Evolutionary conservation across 2,113 vertebrate genomes (phyloP), one percentile per base, ranked within the genome.

Genomic region (Plecotus auritus): DNA sequence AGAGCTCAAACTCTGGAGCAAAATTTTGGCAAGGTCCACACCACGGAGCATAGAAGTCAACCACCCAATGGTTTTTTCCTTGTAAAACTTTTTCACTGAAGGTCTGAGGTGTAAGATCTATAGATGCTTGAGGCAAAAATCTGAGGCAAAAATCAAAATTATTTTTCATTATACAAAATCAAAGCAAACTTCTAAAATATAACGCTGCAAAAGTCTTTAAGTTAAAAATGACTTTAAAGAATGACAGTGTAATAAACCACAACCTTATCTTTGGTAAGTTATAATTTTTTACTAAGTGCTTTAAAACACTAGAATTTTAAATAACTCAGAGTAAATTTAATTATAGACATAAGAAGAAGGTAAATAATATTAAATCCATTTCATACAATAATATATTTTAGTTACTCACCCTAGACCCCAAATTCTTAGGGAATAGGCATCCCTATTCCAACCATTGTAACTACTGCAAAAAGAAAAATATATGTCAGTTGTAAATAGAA

Each of bases 1-100:
- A 96, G 17, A 99, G 97, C 96, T 99, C 99, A 98, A 99, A 99
- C 97, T 99, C 99, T 4, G 99, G 99, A 96, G 99, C 99, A 96
- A 99, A 99, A 93, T 99, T 99, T 56, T 99, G 99, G 96, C 99
- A 99, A 84, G 99, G 99, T 85, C 99, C 99, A 97, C 99, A 99
- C 99, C 99, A 99, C 17, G 99, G 99, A 86, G 99, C 99, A 59
- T 99, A 99, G 92, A 99, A 99, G 94, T 99, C 99, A 97, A 99
- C 67, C 56, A 99, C 98, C 99, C 99, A 99, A 64, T 99, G 99
- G 72, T 99, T 99, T 85, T 98, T 98, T 70, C 99, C 99, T 26
- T 98, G 98, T 85, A 99, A 97, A 94, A 99, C 99, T 93, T 98
- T 98, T 89, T 98, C 99, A 95, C 94, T 99, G 96, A 99, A 99